These are phyloP conservation scores for Synergus japonicus DNA, from an alignment of 2,888 invertebrate genomes.

Conservation along the genomic window DNA sequence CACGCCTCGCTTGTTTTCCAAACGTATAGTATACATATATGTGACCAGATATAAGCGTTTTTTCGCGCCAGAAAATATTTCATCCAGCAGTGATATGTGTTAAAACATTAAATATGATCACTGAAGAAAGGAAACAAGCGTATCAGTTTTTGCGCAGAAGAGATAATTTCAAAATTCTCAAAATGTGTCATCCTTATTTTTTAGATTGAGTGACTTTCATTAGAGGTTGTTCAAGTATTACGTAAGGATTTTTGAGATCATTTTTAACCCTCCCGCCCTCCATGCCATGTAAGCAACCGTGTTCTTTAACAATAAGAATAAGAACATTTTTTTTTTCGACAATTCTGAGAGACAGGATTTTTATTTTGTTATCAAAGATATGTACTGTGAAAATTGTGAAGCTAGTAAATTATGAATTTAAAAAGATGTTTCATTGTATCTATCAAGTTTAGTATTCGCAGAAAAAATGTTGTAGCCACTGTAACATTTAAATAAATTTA, in stretches of 20 bases:
- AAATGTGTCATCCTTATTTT: too few relatives aligned
- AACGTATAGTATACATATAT: background rate
- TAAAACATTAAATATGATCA: background rate
- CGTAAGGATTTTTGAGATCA: too few relatives aligned
- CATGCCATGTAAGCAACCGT: too few relatives aligned
- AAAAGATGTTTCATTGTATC: background rate
- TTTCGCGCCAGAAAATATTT: constrained; percentile 19
- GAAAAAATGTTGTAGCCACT: background rate
- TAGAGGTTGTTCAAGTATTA: too few relatives aligned
- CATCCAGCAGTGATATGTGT: background rate
- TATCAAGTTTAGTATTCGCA: background rate
- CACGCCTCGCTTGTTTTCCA: constrained; percentile 3
- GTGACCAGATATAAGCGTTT: constrained; percentile 7
- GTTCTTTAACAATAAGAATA: too few relatives aligned
- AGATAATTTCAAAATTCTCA: background rate
- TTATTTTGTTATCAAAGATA: background rate
- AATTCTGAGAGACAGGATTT: background rate
- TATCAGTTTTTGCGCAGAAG: background rate
- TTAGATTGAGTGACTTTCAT: too few relatives aligned
- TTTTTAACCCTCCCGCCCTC: too few relatives aligned
- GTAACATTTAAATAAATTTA: background rate
- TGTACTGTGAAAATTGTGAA: background rate
- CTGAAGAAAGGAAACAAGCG: background rate
- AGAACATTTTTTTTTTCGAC: background rate
- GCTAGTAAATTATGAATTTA: background rate